These are phyloP conservation scores for Babylonia areolata DNA, from an alignment of 1,140 invertebrate genomes.

Conservation along the genomic window DNA sequence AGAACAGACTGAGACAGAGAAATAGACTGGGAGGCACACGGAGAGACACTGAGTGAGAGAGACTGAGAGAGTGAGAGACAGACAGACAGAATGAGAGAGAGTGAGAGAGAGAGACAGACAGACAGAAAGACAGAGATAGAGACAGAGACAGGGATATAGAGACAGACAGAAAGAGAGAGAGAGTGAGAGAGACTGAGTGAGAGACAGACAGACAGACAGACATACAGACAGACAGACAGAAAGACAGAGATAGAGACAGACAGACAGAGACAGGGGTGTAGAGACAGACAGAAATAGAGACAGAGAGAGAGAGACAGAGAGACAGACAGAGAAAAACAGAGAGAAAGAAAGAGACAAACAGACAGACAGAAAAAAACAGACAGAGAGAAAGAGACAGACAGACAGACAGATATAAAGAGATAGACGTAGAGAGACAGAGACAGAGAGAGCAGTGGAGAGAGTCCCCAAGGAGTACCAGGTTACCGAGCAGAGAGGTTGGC, in stretches of 20 bases:
- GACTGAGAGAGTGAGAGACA: background rate
- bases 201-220: too few species aligned
- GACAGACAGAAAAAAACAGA: background rate
- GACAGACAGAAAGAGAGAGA: background rate
- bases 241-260: constrained; percentile 19
- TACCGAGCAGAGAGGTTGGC: too few species aligned
- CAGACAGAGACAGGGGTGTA: background rate
- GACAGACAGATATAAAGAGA: background rate
- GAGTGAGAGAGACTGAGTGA: background rate
- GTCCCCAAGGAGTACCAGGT: background rate
- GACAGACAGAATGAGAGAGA: too few species aligned
- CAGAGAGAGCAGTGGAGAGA: background rate
- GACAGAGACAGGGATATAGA: background rate
- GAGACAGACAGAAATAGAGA: too few species aligned
- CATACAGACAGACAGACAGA: background rate
- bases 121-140: constrained; percentile 18
- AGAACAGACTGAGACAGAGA: too few species aligned
- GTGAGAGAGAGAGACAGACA: background rate
- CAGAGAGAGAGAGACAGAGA: background rate
- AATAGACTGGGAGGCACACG: background rate
- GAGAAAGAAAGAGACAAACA: background rate
- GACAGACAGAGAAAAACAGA: constrained; percentile 17
- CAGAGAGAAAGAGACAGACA: background rate
- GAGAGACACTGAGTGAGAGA: too few species aligned
- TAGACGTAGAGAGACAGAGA: constrained; percentile 17